Evolutionary conservation across 1,140 invertebrate genomes (phyloP).

Genomic region (Bradynema listronoti): DNA sequence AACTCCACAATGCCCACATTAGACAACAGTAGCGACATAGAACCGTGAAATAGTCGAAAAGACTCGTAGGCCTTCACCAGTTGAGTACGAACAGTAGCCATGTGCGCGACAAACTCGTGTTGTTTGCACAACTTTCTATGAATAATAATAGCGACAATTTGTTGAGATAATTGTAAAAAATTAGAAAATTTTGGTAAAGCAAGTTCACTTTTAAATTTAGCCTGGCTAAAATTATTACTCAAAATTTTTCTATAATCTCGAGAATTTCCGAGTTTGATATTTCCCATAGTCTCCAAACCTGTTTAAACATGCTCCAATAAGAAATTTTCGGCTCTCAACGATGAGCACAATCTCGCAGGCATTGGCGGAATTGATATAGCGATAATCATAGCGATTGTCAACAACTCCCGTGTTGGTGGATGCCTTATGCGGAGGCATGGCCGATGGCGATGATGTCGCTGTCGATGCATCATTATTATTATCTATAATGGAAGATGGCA

Average conservation of each 20-base stretch:
- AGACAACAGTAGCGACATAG: constrained; percentile 9
- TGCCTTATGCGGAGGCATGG: too few relatives aligned
- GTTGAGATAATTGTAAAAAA: too few relatives aligned
- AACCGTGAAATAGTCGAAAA: constrained; percentile 31
- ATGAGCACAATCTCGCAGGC: constrained; percentile 24
- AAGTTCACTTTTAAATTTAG: too few relatives aligned
- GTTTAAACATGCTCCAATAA: constrained; percentile 27
- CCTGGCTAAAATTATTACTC: too few relatives aligned
- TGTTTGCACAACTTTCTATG: constrained; percentile 25
- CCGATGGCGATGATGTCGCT: too few relatives aligned
- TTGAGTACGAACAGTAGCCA: constrained; percentile 25
- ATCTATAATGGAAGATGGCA: background rate
- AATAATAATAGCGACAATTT: too few relatives aligned
- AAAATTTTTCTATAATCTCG: background rate
- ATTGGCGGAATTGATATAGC: constrained; percentile 30
- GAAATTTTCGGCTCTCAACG: constrained; percentile 26
- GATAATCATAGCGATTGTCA: constrained; percentile 3
- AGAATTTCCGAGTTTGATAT: background rate
- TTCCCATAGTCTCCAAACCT: too few relatives aligned
- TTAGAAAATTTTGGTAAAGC: too few relatives aligned
- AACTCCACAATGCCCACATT: constrained; percentile 1
- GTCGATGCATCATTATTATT: background rate
- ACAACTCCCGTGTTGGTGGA: too few relatives aligned
- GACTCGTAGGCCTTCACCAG: constrained; percentile 22
- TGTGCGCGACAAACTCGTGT: constrained; percentile 26